Conservation (phyloP, 1,140 invertebrate species). For the Drosophila navojoa region DNA sequence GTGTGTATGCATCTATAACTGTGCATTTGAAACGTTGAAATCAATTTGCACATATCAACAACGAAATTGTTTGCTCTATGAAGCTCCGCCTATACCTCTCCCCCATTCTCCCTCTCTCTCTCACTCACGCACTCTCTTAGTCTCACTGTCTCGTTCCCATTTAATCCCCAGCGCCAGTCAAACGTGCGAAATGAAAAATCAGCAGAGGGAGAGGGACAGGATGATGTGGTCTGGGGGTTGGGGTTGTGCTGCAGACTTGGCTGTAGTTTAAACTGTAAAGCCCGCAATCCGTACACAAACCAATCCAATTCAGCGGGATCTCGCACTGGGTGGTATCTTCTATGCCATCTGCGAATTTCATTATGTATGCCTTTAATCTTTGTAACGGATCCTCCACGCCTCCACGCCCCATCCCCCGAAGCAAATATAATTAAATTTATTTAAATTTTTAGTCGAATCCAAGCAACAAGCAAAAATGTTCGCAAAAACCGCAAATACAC, state of each 20-base stretch:
- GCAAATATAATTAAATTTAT: constrained; percentile 81
- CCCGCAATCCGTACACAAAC: constrained; percentile 1
- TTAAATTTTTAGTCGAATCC: constrained; percentile 63
- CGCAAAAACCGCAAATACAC: constrained; percentile 73
- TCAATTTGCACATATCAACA: constrained; percentile 81
- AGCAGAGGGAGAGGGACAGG: constrained; percentile 48
- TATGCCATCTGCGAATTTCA: constrained; percentile 75
- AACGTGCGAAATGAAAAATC: constrained; percentile 77
- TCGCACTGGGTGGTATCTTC: constrained; percentile 37
- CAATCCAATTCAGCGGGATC: constrained; percentile 14
- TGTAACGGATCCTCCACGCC: constrained; percentile 31
- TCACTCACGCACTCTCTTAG: too few relatives aligned
- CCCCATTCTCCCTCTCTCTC: too few relatives aligned
- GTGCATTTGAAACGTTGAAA: constrained; percentile 77
- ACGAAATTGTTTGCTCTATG: constrained; percentile 78
- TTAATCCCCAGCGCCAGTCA: constrained; percentile 25
- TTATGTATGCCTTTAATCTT: constrained; percentile 78
- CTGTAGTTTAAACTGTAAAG: constrained; percentile 49
- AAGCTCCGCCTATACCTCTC: constrained; percentile 11
- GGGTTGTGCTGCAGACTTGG: constrained; percentile 46
- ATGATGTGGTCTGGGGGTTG: constrained; percentile 15
- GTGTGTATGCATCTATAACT: constrained; percentile 62
- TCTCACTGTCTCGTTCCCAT: not conserved
- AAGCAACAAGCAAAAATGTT: constrained; percentile 47
- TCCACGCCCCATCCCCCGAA: not conserved